phyloP scores from a whole-genome alignment of 64 coral and sea anemone species.

The Cladopsammia gracilis region DNA sequence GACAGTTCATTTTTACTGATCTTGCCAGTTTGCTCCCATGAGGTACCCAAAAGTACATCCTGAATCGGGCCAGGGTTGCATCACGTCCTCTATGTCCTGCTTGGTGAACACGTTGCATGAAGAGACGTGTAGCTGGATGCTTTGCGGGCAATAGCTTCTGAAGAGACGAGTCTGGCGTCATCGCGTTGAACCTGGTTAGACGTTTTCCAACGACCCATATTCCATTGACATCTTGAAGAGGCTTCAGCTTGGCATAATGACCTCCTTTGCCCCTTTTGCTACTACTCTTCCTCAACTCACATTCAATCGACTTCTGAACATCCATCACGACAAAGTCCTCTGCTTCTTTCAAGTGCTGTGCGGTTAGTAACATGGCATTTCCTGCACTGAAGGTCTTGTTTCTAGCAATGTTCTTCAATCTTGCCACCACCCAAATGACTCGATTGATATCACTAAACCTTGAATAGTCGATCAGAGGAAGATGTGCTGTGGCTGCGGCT shows the following conservation, averaged over 20 bases:
- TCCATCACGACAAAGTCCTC: conserved; percentile 76
- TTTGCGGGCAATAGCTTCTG: conserved; percentile 53
- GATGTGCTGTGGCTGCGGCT: background rate
- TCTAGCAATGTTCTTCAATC: conserved; percentile 49
- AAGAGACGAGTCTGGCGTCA: conserved; percentile 51
- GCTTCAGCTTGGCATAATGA: conserved; percentile 46
- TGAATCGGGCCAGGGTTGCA: conserved; percentile 66
- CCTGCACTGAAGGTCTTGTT: conserved; percentile 64
- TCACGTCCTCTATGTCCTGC: conserved; percentile 59
- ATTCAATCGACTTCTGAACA: conserved; percentile 61
- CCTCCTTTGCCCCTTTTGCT: conserved; percentile 41
- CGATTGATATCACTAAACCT: conserved; percentile 62
- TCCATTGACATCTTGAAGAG: conserved; percentile 28
- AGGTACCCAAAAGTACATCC: conserved; percentile 53
- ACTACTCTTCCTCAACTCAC: conserved; percentile 45
- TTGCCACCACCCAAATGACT: conserved; percentile 53
- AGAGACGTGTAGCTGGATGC: conserved; percentile 59
- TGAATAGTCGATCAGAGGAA: conserved; percentile 18
- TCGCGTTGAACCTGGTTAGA: conserved; percentile 49
- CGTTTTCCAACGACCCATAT: conserved; percentile 63
- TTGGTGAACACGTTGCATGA: conserved; percentile 64
- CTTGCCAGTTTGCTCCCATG: conserved; percentile 60
- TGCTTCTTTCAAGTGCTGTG: conserved; percentile 36
- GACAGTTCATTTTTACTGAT: conserved; percentile 64
- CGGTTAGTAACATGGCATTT: conserved; percentile 17